Conservation (phyloP, 2,113 vertebrate genomes). For the Pteruthius melanotis region DNA sequence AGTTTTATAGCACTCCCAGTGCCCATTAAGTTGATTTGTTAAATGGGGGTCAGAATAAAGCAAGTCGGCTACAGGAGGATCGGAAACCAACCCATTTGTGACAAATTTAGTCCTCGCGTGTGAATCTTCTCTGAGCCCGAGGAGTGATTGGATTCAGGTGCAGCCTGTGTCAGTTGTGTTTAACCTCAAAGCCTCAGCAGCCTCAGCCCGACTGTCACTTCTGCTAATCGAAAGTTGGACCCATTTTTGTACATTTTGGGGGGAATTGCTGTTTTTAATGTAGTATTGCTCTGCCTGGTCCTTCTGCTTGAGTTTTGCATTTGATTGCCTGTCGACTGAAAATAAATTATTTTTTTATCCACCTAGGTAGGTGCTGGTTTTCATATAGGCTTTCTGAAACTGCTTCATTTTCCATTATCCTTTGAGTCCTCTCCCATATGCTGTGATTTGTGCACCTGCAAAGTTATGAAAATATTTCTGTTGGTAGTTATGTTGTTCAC, state of each 20-base stretch:
- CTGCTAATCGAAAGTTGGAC: not conserved
- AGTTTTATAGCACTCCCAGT: constrained; percentile 81
- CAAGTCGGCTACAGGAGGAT: constrained; percentile 74
- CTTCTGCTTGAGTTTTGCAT: not conserved
- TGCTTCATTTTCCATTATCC: constrained; percentile 59
- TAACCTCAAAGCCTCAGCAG: constrained; percentile 68
- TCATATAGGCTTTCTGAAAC: constrained; percentile 45
- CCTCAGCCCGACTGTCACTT: constrained; percentile 60
- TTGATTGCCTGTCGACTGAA: not conserved
- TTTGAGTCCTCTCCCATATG: constrained; percentile 70
- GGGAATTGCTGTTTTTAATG: not conserved
- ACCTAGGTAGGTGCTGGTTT: constrained; percentile 34
- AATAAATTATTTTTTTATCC: not conserved
- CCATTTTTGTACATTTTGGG: not conserved
- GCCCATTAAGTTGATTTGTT: constrained; percentile 84
- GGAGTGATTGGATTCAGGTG: constrained; percentile 84
- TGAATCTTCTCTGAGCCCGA: constrained; percentile 73
- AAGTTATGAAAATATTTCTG: constrained; percentile 73
- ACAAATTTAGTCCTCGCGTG: constrained; percentile 74
- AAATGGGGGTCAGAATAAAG: constrained; percentile 77
- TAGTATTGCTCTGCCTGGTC: not conserved
- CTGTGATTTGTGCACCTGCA: constrained; percentile 72
- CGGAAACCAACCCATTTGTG: constrained; percentile 81
- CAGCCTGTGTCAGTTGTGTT: constrained; percentile 70
- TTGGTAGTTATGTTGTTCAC: constrained; percentile 65